phyloP scores from a whole-genome alignment of 1,140 invertebrate species.

The Mamestra configurata region DNA sequence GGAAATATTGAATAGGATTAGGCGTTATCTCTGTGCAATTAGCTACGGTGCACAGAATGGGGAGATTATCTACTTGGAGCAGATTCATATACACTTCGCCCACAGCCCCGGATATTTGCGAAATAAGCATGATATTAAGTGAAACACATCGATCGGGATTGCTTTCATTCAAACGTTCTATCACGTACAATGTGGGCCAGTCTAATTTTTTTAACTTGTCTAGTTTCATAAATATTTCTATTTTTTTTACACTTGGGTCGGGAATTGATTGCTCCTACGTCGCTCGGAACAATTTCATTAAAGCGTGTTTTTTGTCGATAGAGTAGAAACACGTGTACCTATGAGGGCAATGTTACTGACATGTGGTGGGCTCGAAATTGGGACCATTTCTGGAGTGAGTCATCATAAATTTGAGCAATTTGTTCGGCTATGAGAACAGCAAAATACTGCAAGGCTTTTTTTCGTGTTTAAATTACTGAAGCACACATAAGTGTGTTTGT shows the following conservation, averaged over 20 bases:
- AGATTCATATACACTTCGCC: slow-evolving; percentile 12
- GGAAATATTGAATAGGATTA: slow-evolving; percentile 18
- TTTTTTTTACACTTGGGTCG: not conserved
- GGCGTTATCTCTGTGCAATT: slow-evolving; percentile 8
- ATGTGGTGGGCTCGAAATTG: not conserved
- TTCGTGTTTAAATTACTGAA: not conserved
- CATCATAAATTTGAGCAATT: not conserved
- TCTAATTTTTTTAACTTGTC: not conserved
- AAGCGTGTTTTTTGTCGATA: not conserved
- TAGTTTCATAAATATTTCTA: not conserved
- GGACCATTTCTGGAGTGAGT: not conserved
- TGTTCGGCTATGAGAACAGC: not conserved
- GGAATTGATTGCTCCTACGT: not conserved
- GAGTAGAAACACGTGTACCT: not conserved
- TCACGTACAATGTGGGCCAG: slow-evolving; percentile 18
- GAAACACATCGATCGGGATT: slow-evolving; percentile 33
- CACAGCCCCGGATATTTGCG: slow-evolving; percentile 22
- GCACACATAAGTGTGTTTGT: not conserved
- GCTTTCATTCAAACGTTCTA: slow-evolving; percentile 44
- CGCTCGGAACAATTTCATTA: not conserved
- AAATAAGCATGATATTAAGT: slow-evolving; percentile 28
- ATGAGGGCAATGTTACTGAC: not conserved
- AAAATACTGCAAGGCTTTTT: not conserved
- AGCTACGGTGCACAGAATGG: slow-evolving; percentile 5
- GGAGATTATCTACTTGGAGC: not conserved